Base-by-base conservation (phyloP, 2,888 invertebrate species). In the Phorcus lineatus region DNA sequence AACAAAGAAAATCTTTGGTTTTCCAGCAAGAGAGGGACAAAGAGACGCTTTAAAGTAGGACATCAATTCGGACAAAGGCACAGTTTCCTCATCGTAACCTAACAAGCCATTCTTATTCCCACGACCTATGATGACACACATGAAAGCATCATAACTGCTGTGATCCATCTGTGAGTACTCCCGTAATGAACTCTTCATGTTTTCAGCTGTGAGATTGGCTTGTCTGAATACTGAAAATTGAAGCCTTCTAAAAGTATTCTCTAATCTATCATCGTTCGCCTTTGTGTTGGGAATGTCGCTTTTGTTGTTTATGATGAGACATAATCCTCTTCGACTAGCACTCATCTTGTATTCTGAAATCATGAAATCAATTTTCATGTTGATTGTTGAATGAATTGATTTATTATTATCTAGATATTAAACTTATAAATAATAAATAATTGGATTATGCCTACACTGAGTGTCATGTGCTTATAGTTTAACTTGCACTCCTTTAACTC, bases 221-320 rank as follows among this genome's bases (percentile, higher is more conserved):
- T 36, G 3, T 36, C 4, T 36, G 36, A 36, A 36, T 36, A 36
- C 7, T 36, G 36, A 36, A 36, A 36, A 36, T 36, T 36, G 36
- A 3, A 36, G 36, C 7, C 36, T 36, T 7, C 7, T 36, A 36
- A 36, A 36, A 6, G 36, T 36, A 6, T 7, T 36, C 7, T 36
- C 7, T 36, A 36, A 36, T 36, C 7, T 36, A 3, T 36, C 36
- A 36, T 36, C 36, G 36, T 36, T 36, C 3, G 3, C 7, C 4
- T 36, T 36, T 7, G 36, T 36, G 7, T 36, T 36, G 36, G 36
- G 47, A 74, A 74, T 11, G 36, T 31, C 4, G 2, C 19, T 2
- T n/a, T 9, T n/a, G 19, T 74, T 74, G 74, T 47, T 74, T 16
- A 74, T 74, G 47, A 74, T 74, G n/a, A 74, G 40, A 16, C 74